A percentile compares a stretch with the other conserved stretches of the same genome.
Conservation (phyloP, 2,113 vertebrate species). For the Bos javanicus region DNA sequence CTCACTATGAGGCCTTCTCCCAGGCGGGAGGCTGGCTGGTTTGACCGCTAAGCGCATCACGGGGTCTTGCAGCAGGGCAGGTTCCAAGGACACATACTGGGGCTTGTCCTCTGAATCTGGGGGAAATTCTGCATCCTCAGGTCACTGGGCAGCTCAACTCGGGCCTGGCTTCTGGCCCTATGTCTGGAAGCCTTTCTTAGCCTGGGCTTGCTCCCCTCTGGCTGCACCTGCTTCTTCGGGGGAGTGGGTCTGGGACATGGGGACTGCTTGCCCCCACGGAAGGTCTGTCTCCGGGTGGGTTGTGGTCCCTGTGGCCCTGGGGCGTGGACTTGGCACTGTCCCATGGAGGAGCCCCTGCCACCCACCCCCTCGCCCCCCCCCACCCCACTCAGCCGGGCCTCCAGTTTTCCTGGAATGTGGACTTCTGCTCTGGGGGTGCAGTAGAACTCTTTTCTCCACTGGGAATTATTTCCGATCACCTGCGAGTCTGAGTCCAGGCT, state of each 20-base stretch:
- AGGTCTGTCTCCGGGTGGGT: neutral
- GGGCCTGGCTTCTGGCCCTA: neutral
- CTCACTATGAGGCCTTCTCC: accelerated
- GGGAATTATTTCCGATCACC: neutral
- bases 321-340: accelerated
- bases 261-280: neutral
- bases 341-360: neutral
- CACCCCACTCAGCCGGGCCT: neutral
- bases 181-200: neutral
- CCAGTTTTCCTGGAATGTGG: neutral
- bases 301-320: accelerated
- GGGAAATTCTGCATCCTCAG: neutral
- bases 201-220: neutral
- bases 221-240: too few relatives aligned
- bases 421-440: neutral
- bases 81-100: accelerated
- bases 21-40: neutral
- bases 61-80: accelerated
- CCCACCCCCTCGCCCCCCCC: too few relatives aligned
- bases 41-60: neutral
- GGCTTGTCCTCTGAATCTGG: neutral
- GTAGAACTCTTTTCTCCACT: neutral
- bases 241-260: neutral
- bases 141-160: neutral
- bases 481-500: neutral